phyloP scores from a whole-genome alignment of 2,888 invertebrate species.

The Stenotaenia linearis region DNA sequence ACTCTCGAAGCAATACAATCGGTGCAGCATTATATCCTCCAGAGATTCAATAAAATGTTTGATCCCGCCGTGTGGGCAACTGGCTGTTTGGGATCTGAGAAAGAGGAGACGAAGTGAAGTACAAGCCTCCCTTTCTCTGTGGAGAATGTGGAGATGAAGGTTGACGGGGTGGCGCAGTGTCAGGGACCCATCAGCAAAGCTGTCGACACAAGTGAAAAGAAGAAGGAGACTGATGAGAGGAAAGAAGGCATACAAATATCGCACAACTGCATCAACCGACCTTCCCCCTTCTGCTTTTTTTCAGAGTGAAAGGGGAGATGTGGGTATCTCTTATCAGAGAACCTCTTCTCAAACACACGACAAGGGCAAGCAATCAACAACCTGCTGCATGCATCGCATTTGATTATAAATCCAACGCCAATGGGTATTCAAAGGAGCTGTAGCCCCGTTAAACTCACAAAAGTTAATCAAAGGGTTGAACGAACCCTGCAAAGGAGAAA shows the following conservation, averaged over 20 bases:
- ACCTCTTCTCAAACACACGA: background rate
- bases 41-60: conserved; percentile 5
- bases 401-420: background rate
- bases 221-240: background rate
- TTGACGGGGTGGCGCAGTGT: background rate
- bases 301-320: background rate
- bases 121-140: background rate
- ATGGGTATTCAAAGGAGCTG: background rate
- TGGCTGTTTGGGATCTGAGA: background rate
- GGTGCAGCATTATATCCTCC: background rate
- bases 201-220: background rate
- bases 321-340: background rate
- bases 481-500: background rate
- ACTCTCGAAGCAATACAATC: background rate
- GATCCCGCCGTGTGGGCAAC: background rate
- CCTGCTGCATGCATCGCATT: background rate
- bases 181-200: background rate
- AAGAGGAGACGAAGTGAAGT: background rate
- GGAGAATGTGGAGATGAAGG: background rate
- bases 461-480: conserved; percentile 1
- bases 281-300: background rate
- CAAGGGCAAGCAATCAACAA: conserved; percentile 4
- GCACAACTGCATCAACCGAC: background rate
- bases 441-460: background rate
- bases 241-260: background rate